Conservation (phyloP, 2,888 invertebrate species). For the Pseudeuparius sepicola region DNA sequence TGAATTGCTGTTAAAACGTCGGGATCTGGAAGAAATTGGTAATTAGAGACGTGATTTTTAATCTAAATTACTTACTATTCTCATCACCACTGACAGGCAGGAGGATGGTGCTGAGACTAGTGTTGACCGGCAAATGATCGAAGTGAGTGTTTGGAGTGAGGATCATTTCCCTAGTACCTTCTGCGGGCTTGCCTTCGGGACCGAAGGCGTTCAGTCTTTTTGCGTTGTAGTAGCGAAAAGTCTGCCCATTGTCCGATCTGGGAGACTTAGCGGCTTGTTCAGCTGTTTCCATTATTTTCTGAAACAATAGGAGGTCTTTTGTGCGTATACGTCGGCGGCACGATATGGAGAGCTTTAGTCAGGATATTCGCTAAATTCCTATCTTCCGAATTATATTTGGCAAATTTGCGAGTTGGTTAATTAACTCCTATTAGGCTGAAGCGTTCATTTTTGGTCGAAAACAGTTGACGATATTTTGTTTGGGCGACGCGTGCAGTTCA, state of each 20-base stretch:
- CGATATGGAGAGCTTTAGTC: conserved; percentile 3
- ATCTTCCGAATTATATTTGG: no score
- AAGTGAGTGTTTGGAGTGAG: conserved; percentile 74
- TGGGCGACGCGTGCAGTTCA: no score
- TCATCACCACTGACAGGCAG: conserved; percentile 74
- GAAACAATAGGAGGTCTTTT: conserved; percentile 30
- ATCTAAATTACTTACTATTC: conserved; percentile 42
- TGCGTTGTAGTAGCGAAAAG: conserved; percentile 65
- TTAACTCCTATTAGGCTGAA: no score
- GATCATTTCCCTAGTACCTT: conserved; percentile 59
- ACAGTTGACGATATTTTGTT: no score
- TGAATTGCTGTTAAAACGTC: conserved; percentile 83
- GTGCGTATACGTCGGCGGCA: conserved; percentile 2
- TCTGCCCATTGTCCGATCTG: conserved; percentile 37
- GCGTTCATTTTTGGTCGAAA: no score
- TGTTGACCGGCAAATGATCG: conserved; percentile 76
- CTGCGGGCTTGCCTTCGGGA: conserved; percentile 61
- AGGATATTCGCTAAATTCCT: conserved; percentile 1
- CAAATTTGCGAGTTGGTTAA: no score
- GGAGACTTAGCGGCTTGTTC: conserved; percentile 76
- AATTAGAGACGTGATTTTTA: background rate
- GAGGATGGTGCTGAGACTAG: conserved; percentile 77
- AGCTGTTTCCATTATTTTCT: conserved; percentile 88
- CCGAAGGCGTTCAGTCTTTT: conserved; percentile 71
- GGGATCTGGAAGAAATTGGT: conserved; percentile 47